These are phyloP conservation scores for Diplogasteroides magnus DNA, from an alignment of 1,140 invertebrate genomes.

Conservation along the genomic window DNA sequence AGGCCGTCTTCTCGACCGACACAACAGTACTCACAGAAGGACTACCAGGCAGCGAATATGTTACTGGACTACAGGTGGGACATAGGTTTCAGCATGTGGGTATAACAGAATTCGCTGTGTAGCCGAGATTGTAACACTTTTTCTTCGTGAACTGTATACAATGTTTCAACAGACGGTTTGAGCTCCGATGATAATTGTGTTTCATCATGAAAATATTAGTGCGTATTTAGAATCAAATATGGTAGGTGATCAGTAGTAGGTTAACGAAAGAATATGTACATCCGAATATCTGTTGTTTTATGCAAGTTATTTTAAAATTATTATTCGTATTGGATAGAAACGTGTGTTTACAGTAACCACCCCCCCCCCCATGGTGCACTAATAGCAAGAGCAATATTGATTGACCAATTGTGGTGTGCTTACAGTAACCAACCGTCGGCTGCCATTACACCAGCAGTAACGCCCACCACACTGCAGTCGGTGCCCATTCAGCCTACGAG, in stretches of 20 bases:
- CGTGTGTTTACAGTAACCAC: too few species aligned
- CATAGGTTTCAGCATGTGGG: neutral
- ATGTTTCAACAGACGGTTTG: neutral
- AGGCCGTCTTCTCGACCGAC: constrained; percentile 8
- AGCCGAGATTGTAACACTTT: too few species aligned
- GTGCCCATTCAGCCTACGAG: constrained; percentile 7
- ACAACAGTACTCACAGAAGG: constrained; percentile 25
- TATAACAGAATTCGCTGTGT: too few species aligned
- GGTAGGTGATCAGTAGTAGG: too few species aligned
- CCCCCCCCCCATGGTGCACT: too few species aligned
- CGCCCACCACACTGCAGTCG: constrained; percentile 2
- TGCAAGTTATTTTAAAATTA: neutral
- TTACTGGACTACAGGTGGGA: constrained; percentile 30
- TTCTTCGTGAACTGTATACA: neutral
- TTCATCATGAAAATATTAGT: neutral
- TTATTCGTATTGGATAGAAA: neutral
- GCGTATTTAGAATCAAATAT: neutral
- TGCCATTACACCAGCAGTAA: constrained; percentile 3
- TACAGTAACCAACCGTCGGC: constrained; percentile 18
- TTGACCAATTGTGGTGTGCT: too few species aligned
- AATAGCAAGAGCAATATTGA: too few species aligned
- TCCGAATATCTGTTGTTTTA: neutral
- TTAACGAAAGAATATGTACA: too few species aligned
- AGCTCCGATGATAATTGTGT: neutral
- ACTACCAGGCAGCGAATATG: constrained; percentile 41